phyloP scores from a whole-genome alignment of 2,888 invertebrate genomes.

The Palloptera scutellata region DNA sequence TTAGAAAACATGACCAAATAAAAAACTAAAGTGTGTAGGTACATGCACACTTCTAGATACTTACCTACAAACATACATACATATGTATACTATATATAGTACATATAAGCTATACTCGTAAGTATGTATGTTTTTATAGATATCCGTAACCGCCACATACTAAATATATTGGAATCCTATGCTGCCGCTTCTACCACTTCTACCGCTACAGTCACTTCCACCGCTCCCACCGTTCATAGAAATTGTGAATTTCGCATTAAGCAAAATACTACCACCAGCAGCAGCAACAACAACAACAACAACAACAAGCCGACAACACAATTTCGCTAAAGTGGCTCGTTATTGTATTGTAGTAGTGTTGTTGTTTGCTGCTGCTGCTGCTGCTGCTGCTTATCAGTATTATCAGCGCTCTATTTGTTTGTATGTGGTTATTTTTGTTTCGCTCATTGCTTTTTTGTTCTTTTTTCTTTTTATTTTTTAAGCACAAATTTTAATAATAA shows the following conservation, averaged over 20 bases:
- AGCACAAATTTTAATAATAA: background rate
- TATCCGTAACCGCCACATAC: slow-evolving; percentile 1
- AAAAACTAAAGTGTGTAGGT: background rate
- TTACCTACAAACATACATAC: background rate
- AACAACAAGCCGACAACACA: background rate
- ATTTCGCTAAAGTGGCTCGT: background rate
- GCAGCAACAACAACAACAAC: slow-evolving; percentile 7
- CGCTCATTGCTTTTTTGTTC: background rate
- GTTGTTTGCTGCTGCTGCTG: background rate
- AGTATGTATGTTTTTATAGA: background rate
- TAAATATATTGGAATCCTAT: background rate
- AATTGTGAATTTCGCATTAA: slow-evolving; percentile 2
- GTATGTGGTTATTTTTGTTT: background rate
- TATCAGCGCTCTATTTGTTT: slow-evolving; percentile 12
- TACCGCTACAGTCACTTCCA: background rate
- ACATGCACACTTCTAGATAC: background rate
- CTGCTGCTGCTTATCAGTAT: slow-evolving; percentile 6
- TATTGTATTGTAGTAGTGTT: background rate
- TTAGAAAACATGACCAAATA: background rate
- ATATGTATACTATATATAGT: background rate
- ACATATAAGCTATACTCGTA: background rate
- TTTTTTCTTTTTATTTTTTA: background rate
- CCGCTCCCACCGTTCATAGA: background rate
- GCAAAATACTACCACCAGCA: slow-evolving; percentile 2
- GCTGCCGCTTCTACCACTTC: background rate